Conservation (phyloP, 1,140 invertebrate species). For the Rhizoglyphus robini region DNA sequence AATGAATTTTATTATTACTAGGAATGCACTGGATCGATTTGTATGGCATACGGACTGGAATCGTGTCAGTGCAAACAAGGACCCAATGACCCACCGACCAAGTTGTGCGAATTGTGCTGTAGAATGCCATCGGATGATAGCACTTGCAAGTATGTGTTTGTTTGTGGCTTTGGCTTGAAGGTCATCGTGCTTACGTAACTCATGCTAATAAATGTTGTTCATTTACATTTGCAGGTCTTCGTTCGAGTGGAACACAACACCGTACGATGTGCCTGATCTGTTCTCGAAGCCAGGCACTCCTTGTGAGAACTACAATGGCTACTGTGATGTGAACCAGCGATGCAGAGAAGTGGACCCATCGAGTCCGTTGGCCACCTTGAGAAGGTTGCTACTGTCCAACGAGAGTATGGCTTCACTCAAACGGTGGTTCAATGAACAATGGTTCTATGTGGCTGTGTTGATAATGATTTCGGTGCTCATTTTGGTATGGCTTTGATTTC, state of each 20-base stretch:
- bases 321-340: slow-evolving; percentile 97
- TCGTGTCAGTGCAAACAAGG: slow-evolving; percentile 77
- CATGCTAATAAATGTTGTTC: not conserved
- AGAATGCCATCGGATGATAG: slow-evolving; percentile 66
- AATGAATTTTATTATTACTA: slow-evolving; percentile 32
- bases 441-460: slow-evolving; percentile 21
- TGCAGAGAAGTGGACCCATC: slow-evolving; percentile 95
- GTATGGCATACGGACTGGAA: slow-evolving; percentile 78
- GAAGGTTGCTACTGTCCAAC: slow-evolving; percentile 70
- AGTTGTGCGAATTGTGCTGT: slow-evolving; percentile 78
- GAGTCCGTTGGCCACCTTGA: slow-evolving; percentile 76
- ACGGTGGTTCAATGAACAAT: slow-evolving; percentile 49
- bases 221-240: slow-evolving; percentile 53
- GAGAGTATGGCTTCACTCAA: slow-evolving; percentile 70
- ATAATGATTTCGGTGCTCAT: slow-evolving; percentile 16
- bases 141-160: slow-evolving; percentile 44
- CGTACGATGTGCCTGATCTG: slow-evolving; percentile 79
- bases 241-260: slow-evolving; percentile 72
- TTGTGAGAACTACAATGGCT: slow-evolving; percentile 96
- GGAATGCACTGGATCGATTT: slow-evolving; percentile 86
- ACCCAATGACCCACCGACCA: slow-evolving; percentile 56
- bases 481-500: slow-evolving; percentile 12
- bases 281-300: slow-evolving; percentile 65
- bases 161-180: not conserved
- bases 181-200: not conserved